phyloP scores from a whole-genome alignment of 2,888 invertebrate genomes.

The Micoletzkya japonica region DNA sequence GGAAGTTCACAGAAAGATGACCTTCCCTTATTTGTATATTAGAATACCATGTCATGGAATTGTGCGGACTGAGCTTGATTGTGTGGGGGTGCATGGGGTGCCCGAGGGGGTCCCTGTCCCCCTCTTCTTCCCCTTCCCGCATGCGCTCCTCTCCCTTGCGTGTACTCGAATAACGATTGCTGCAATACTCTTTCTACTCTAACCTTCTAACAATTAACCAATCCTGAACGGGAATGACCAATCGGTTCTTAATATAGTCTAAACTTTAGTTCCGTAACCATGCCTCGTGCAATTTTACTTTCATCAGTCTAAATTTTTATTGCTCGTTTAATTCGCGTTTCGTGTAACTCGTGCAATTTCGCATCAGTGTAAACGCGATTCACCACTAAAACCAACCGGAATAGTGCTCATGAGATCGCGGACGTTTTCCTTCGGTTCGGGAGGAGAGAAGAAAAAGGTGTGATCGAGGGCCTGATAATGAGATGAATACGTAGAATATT shows the following conservation, averaged over 20 bases:
- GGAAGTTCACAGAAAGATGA: too few relatives aligned
- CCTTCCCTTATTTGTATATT: too few relatives aligned
- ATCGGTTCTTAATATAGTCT: too few relatives aligned
- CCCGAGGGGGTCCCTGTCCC: not conserved
- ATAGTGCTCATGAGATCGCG: constrained; percentile 50
- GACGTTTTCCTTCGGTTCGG: constrained; percentile 76
- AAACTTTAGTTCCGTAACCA: too few relatives aligned
- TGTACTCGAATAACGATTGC: constrained; percentile 55
- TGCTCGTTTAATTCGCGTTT: not conserved
- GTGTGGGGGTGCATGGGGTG: constrained; percentile 29
- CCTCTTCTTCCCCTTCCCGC: constrained; percentile 35
- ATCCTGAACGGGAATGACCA: too few relatives aligned
- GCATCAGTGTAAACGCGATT: not conserved
- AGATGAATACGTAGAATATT: not conserved
- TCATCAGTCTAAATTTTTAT: not conserved
- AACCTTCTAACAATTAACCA: too few relatives aligned
- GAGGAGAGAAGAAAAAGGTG: constrained; percentile 97
- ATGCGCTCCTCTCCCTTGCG: constrained; percentile 54
- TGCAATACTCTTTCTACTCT: constrained; percentile 21
- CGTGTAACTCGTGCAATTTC: constrained; percentile 2
- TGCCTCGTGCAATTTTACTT: not conserved
- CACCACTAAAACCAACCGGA: constrained; percentile 20
- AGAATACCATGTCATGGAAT: constrained; percentile 43
- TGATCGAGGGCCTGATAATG: constrained; percentile 75
- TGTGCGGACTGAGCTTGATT: constrained; percentile 32